phyloP scores from a whole-genome alignment of 1,140 invertebrate species.

The Procambarus clarkii region DNA sequence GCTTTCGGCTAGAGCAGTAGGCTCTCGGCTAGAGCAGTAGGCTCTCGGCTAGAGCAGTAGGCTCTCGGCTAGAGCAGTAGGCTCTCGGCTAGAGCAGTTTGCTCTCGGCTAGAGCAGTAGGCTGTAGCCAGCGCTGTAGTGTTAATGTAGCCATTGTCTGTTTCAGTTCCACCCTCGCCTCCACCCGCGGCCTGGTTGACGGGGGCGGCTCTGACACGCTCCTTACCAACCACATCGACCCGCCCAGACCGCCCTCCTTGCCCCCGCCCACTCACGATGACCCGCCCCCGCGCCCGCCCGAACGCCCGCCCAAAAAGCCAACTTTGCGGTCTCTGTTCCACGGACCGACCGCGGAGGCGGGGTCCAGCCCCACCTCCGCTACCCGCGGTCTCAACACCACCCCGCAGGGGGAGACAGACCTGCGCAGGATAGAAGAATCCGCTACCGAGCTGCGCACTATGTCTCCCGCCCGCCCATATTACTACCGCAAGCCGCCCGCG shows the following conservation, averaged over 20 bases:
- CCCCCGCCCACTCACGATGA: conserved; percentile 63
- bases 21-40: too few species aligned
- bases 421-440: conserved; percentile 72
- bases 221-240: conserved; percentile 31
- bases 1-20: too few species aligned
- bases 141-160: conserved; percentile 46
- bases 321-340: conserved; percentile 78
- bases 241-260: conserved; percentile 54
- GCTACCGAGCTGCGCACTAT: conserved; percentile 65
- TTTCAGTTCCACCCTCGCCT: conserved; percentile 16
- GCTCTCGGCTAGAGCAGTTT: too few species aligned
- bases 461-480: conserved; percentile 66
- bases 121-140: conserved; percentile 29
- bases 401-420: conserved; percentile 76
- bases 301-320: conserved; percentile 85
- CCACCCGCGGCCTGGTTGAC: background rate
- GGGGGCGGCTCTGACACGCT: conserved; percentile 17
- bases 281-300: conserved; percentile 77
- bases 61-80: too few species aligned
- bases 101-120: too few species aligned
- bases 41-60: too few species aligned
- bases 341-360: conserved; percentile 34
- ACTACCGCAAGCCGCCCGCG: conserved; percentile 70
- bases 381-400: conserved; percentile 15
- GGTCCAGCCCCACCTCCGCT: conserved; percentile 30